These are phyloP conservation scores for Poecilia wingei DNA, from an alignment of 2,797 vertebrate species.

Conservation along the genomic window DNA sequence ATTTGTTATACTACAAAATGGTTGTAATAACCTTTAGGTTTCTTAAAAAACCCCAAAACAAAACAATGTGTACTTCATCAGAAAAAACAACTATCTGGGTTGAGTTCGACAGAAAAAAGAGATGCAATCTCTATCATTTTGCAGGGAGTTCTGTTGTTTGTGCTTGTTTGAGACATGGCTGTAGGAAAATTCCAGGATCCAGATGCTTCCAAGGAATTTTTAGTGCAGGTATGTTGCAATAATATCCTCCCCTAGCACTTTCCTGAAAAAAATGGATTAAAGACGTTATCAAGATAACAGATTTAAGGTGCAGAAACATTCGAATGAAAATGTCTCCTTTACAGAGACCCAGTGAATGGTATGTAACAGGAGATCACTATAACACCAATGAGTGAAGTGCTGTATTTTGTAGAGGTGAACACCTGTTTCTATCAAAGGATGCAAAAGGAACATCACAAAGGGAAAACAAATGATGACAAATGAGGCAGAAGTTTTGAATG, in stretches of 20 bases:
- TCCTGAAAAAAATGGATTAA: neutral
- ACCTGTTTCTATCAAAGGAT: neutral
- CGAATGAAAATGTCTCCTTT: neutral
- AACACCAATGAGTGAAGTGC: neutral
- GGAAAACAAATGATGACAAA: neutral
- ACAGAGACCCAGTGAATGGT: neutral
- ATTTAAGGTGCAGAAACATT: neutral
- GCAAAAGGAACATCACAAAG: neutral
- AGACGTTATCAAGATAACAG: neutral
- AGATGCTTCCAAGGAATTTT: conserved; percentile 5
- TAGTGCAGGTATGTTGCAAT: neutral
- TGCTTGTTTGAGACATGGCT: neutral
- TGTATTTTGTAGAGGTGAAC: too few species aligned
- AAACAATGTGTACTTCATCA: neutral
- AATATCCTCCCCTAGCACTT: neutral
- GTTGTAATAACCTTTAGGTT: neutral
- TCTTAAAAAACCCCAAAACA: neutral
- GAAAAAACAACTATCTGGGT: neutral
- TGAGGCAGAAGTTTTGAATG: neutral
- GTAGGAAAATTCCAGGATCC: neutral
- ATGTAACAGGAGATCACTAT: neutral
- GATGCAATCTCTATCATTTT: neutral
- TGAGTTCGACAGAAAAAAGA: neutral
- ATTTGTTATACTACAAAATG: neutral
- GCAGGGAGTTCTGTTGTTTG: neutral